Evolutionary conservation across 2,888 invertebrate species (phyloP), one percentile per base, ranked within the genome.

Genomic region (Mesorhabditis spiculigera): DNA sequence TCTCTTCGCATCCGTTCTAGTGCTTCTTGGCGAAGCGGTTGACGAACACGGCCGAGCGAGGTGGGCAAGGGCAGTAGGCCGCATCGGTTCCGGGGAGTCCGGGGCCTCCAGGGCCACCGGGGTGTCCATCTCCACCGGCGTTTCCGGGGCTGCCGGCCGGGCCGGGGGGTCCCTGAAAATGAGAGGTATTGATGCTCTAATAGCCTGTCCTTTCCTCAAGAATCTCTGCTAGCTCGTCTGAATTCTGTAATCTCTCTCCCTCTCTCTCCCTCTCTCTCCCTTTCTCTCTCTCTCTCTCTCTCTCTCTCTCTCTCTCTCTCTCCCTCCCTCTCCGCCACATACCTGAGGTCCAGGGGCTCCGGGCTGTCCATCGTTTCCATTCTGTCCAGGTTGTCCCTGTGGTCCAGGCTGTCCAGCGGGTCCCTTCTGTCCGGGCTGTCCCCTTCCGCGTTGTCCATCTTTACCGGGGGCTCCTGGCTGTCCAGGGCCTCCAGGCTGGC

Each of bases 21-120:
- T 28, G 28, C 58, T 50, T 50, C 58, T 50, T 50, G 58, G 58
- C 58, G 58, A 13, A 50, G 8, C 75, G 73, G 70, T 71, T 68
- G 68, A 77, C 71, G 63, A 75, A 77, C 61, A 74, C 75, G 66
- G 73, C 70, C 69, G 74, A 74, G 69, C 78, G 69, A 69, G 78
- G 75, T 71, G 78, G 78, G 73, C 78, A 78, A 58, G 78, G 76
- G 65, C 78, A 78, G 69, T 78, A 78, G 58, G 78, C 78, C 67
- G 78, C 78, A 63, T 78, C 78, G 71, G 68, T 76, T 73, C 78
- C 78, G 68, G 78, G 78, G 65, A 73, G 74, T 72, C 78, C 78
- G 28, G 71, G 65, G 44, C 76, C 75, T 72, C 78, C 78, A 69
- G 74, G 71, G n/a, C 67, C 68, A 73, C 77, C 78, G 68, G 76